phyloP scores from a whole-genome alignment of 2,888 invertebrate genomes.

The Drosophila mimetica region DNA sequence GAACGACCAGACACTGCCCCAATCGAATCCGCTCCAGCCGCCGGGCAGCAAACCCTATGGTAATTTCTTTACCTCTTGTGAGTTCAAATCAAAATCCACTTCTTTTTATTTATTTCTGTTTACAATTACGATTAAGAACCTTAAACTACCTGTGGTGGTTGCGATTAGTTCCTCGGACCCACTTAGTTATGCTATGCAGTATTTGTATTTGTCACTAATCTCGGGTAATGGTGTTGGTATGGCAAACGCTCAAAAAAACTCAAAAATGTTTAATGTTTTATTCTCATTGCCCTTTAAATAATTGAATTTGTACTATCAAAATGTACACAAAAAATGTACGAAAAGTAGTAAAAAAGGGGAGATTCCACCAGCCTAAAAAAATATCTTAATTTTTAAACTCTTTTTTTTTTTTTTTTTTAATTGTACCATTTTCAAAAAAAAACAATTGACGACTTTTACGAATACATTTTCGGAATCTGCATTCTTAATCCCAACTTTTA shows the following conservation, averaged over 20 bases:
- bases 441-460: too few species aligned
- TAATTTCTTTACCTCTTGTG: slow-evolving; percentile 86
- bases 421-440: too few species aligned
- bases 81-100: slow-evolving; percentile 81
- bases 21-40: slow-evolving; percentile 92
- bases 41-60: slow-evolving; percentile 97
- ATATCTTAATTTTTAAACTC: too few species aligned
- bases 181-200: slow-evolving; percentile 28
- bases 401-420: too few species aligned
- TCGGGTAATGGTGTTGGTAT: slow-evolving; percentile 1
- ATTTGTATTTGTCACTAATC: slow-evolving; percentile 25
- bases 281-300: too few species aligned
- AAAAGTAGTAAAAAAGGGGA: too few species aligned
- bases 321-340: too few species aligned
- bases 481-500: too few species aligned
- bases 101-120: slow-evolving; percentile 68
- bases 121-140: slow-evolving; percentile 32
- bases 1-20: slow-evolving; percentile 91
- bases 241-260: background rate
- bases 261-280: too few species aligned
- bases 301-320: too few species aligned
- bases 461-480: too few species aligned
- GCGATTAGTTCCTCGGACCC: slow-evolving; percentile 10
- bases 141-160: background rate
- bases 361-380: too few species aligned